Percentiles rank a stretch among this genome's conserved stretches.
These are phyloP conservation scores for Macropodus opercularis DNA, from an alignment of 2,797 vertebrate genomes.

Conservation along the genomic window DNA sequence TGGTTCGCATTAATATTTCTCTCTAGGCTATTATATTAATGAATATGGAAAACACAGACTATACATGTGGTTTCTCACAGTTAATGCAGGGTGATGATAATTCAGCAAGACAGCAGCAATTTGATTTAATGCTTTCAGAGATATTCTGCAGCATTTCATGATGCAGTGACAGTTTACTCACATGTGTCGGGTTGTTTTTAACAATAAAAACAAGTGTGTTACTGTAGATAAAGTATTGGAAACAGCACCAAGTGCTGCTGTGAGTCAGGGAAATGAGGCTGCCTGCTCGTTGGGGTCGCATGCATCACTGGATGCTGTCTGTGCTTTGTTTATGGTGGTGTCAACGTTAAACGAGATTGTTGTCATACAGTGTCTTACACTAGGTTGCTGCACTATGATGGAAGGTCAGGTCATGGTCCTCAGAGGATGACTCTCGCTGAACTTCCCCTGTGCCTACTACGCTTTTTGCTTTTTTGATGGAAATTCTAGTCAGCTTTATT, in stretches of 20 bases:
- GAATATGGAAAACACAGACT: slow-evolving; percentile 58
- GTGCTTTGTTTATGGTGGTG: not conserved
- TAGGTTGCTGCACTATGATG: too few relatives aligned
- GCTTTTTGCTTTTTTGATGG: too few relatives aligned
- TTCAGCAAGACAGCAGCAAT: slow-evolving; percentile 52
- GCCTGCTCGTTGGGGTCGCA: not conserved
- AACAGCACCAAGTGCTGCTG: not conserved
- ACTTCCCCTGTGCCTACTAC: too few relatives aligned
- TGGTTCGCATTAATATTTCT: slow-evolving; percentile 67
- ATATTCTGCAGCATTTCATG: slow-evolving; percentile 14
- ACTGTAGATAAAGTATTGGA: slow-evolving; percentile 15
- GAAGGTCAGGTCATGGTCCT: not conserved
- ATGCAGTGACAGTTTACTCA: slow-evolving; percentile 9
- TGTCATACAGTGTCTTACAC: too few relatives aligned
- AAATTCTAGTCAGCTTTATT: too few relatives aligned
- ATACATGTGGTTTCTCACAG: slow-evolving; percentile 35
- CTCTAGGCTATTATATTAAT: slow-evolving; percentile 70
- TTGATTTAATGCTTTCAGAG: slow-evolving; percentile 55
- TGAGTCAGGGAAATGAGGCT: not conserved
- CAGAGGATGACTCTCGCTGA: not conserved
- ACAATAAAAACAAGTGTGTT: slow-evolving; percentile 11
- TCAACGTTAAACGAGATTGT: not conserved
- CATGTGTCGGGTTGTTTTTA: slow-evolving; percentile 29
- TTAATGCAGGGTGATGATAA: slow-evolving; percentile 48
- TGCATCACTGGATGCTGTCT: not conserved